These are phyloP conservation scores for Beroe forskalii DNA, from an alignment of 37 sponge, comb jelly and placozoan genomes.

Conservation along the genomic window DNA sequence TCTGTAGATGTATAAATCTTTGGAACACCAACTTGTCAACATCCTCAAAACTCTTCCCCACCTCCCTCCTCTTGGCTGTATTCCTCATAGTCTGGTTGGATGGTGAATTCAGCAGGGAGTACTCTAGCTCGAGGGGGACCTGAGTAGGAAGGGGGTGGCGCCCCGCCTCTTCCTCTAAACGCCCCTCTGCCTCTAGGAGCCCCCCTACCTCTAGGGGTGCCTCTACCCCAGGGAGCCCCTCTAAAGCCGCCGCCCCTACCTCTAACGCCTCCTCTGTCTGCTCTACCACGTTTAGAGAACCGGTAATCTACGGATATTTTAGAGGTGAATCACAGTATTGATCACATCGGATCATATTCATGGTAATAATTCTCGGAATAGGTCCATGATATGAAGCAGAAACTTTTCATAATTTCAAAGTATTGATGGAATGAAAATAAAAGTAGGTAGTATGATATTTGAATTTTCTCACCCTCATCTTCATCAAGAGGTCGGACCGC, in stretches of 20 bases:
- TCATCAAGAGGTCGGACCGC: background rate
- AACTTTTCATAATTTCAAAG: no score
- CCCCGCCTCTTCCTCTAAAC: background rate
- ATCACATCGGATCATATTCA: no score
- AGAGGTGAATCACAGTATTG: no score
- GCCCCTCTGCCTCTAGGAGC: background rate
- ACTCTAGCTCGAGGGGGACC: background rate
- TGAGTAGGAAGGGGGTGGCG: background rate
- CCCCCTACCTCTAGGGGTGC: background rate
- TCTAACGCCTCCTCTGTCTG: background rate
- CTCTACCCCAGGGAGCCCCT: background rate
- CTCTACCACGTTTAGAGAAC: background rate
- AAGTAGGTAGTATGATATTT: no score
- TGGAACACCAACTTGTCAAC: no score
- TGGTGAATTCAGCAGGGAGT: background rate
- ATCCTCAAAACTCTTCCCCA: no score
- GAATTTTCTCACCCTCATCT: background rate
- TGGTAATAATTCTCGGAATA: no score
- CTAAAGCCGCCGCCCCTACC: background rate
- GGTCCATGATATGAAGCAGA: no score
- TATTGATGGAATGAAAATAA: no score
- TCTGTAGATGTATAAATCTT: no score
- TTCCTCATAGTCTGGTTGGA: background rate
- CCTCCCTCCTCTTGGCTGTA: no score
- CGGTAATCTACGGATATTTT: background rate